Evolutionary conservation across 1,140 invertebrate species (phyloP).

Genomic region (Sminthurinus signatus): DNA sequence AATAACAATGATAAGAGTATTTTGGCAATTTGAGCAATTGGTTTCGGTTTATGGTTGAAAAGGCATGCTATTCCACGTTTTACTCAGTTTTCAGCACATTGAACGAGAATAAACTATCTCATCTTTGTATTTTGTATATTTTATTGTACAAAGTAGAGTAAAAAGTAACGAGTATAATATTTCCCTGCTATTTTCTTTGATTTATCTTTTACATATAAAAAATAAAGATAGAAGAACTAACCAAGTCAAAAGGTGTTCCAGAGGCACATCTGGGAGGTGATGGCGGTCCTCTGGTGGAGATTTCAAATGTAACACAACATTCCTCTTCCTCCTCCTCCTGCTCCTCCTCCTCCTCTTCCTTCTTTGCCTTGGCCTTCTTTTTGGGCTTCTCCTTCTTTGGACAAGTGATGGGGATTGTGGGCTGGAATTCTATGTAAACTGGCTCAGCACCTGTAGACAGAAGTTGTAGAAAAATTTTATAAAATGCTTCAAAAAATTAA

Average conservation of each 20-base stretch:
- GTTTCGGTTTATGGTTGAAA: conserved; percentile 13
- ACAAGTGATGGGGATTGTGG: conserved; percentile 33
- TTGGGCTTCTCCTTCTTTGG: conserved; percentile 29
- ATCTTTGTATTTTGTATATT: too few relatives aligned
- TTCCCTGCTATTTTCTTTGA: too few relatives aligned
- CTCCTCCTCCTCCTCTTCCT: conserved; percentile 28
- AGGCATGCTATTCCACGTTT: too few relatives aligned
- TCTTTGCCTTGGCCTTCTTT: conserved; percentile 23
- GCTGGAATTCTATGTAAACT: conserved; percentile 36
- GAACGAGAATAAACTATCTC: too few relatives aligned
- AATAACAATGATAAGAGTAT: too few relatives aligned
- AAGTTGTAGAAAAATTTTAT: neutral
- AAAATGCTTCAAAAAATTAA: conserved; percentile 1
- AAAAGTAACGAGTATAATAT: too few relatives aligned
- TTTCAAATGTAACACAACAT: conserved; percentile 35
- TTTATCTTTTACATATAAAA: too few relatives aligned
- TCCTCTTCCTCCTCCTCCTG: conserved; percentile 37
- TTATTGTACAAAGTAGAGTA: too few relatives aligned
- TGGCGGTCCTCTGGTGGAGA: conserved; percentile 21
- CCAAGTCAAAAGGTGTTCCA: conserved; percentile 37
- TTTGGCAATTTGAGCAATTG: neutral
- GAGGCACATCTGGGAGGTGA: conserved; percentile 33
- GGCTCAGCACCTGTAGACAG: conserved; percentile 28
- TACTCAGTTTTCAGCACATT: too few relatives aligned
- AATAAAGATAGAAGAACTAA: too few relatives aligned